These are phyloP conservation scores for Eucidaris tribuloides DNA, from an alignment of 35 echinoderm and acorn worm genomes.

Conservation along the genomic window DNA sequence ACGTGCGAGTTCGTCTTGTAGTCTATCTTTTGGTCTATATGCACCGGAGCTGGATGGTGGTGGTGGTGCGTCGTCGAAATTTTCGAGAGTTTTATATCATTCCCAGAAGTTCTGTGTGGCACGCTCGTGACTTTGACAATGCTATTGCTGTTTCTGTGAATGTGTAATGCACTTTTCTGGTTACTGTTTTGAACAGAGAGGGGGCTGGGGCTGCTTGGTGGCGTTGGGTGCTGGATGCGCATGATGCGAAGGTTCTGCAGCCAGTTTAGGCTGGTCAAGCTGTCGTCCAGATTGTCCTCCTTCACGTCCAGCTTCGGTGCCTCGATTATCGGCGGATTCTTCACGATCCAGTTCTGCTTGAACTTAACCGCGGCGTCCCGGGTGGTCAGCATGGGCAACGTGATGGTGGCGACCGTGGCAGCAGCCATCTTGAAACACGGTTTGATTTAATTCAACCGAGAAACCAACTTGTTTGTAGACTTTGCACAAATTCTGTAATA, in stretches of 20 bases:
- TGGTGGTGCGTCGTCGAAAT: slow-evolving; percentile 4
- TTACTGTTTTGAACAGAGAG: slow-evolving; percentile 53
- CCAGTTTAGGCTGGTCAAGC: slow-evolving; percentile 96
- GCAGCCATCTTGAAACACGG: not conserved
- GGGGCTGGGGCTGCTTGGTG: slow-evolving; percentile 86
- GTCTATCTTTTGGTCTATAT: slow-evolving; percentile 59
- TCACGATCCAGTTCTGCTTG: slow-evolving; percentile 81
- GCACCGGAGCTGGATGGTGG: slow-evolving; percentile 4
- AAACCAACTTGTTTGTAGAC: not conserved
- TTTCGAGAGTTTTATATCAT: slow-evolving; percentile 20
- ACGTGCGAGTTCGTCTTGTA: slow-evolving; percentile 84
- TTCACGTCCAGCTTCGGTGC: not conserved
- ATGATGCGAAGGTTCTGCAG: slow-evolving; percentile 91
- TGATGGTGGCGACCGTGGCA: slow-evolving; percentile 45
- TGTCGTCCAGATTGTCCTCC: slow-evolving; percentile 81
- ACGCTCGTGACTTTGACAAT: not conserved
- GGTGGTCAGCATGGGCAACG: slow-evolving; percentile 65
- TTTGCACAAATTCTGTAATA: not conserved
- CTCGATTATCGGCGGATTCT: slow-evolving; percentile 28
- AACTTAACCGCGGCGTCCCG: slow-evolving; percentile 64
- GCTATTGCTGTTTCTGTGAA: slow-evolving; percentile 18
- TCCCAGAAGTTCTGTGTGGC: not conserved
- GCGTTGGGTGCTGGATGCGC: slow-evolving; percentile 83
- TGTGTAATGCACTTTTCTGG: slow-evolving; percentile 30
- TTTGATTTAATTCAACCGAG: not conserved